Percentiles rank a stretch among this genome's conserved stretches.
These are phyloP conservation scores for Dasypus novemcinctus DNA, from an alignment of 2,113 vertebrate species.

Conservation along the genomic window DNA sequence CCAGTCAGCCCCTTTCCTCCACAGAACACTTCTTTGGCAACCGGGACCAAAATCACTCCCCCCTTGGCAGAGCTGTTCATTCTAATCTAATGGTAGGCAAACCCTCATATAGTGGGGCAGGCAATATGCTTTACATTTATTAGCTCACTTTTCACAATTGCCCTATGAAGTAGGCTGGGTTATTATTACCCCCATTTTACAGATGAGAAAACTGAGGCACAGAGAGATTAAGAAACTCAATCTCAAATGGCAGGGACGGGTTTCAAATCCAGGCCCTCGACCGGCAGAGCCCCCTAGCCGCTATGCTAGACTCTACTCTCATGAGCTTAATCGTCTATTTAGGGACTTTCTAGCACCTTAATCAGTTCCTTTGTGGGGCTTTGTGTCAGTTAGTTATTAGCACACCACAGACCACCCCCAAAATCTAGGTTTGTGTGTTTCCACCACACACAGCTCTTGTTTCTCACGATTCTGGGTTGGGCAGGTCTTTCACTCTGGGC, in stretches of 20 bases:
- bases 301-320: neutral
- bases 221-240: neutral
- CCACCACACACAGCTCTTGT: neutral
- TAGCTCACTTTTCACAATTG: neutral
- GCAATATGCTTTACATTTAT: neutral
- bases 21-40: neutral
- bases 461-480: neutral
- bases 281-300: rapidly evolving
- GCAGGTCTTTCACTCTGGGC: too few species aligned
- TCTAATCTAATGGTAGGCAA: neutral
- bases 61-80: neutral
- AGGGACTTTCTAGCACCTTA: neutral
- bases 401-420: neutral
- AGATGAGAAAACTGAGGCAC: too few species aligned
- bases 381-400: neutral
- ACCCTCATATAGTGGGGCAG: neutral
- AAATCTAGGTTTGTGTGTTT: neutral
- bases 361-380: neutral
- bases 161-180: neutral
- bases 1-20: neutral
- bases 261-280: neutral
- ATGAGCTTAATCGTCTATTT: neutral
- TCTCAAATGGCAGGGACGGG: neutral
- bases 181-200: neutral
- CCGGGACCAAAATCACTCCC: neutral